Conservation (phyloP, 2,113 vertebrate species). For the Galeopterus variegatus region DNA sequence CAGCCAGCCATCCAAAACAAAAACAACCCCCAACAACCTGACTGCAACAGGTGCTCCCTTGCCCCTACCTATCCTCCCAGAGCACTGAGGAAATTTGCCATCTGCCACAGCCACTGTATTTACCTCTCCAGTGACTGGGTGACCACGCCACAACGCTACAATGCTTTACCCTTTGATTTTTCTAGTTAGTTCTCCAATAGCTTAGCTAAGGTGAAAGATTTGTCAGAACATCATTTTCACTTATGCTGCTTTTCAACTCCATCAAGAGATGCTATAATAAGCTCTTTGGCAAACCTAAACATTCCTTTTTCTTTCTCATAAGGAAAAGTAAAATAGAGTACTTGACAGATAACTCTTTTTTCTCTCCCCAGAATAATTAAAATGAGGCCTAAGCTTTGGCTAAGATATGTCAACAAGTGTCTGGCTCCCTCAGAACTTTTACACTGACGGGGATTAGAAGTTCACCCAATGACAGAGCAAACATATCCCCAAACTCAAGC, state of each 20-base stretch:
- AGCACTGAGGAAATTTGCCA: neutral
- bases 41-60: neutral
- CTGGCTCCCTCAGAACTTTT: neutral
- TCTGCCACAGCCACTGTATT: neutral
- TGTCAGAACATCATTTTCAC: neutral
- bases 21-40: neutral
- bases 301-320: constrained; percentile 16
- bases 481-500: constrained; percentile 61
- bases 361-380: neutral
- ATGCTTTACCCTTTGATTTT: neutral
- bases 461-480: constrained; percentile 49
- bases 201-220: neutral
- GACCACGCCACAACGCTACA: neutral
- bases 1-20: too few species aligned
- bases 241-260: neutral
- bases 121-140: neutral
- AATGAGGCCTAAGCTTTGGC: neutral
- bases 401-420: neutral
- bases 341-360: neutral
- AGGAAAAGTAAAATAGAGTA: constrained; percentile 52
- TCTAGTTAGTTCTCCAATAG: neutral
- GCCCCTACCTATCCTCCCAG: neutral
- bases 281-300: neutral
- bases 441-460: constrained; percentile 50
- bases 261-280: neutral